phyloP scores from a whole-genome alignment of 2,113 vertebrate genomes.

The Coturnix japonica region DNA sequence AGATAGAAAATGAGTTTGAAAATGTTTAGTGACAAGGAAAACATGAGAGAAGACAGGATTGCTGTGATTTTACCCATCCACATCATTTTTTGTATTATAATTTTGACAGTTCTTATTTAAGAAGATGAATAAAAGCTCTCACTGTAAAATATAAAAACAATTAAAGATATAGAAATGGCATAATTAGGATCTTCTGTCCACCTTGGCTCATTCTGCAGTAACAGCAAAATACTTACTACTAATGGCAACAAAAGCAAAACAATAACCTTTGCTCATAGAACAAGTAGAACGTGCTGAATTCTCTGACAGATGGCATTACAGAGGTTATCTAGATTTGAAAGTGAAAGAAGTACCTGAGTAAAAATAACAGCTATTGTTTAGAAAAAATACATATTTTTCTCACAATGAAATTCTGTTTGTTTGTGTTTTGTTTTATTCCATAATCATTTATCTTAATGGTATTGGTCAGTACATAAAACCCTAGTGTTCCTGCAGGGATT shows the following conservation, averaged over 20 bases:
- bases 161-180: neutral
- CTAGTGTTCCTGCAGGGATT: neutral
- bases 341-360: neutral
- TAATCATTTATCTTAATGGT: neutral
- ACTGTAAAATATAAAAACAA: neutral
- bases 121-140: neutral
- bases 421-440: neutral
- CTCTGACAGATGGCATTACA: neutral
- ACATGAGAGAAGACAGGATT: neutral
- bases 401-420: neutral
- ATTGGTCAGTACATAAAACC: neutral
- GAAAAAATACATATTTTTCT: neutral
- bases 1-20: neutral
- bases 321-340: neutral
- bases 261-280: neutral
- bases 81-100: neutral
- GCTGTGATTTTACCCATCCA: neutral
- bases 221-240: neutral
- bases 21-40: accelerated
- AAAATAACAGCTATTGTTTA: neutral
- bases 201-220: neutral
- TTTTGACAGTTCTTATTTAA: neutral
- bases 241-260: neutral
- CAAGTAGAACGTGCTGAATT: neutral
- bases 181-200: neutral